Evolutionary conservation across 2,888 invertebrate species (phyloP).

Genomic region (Athripsodes cinereus): DNA sequence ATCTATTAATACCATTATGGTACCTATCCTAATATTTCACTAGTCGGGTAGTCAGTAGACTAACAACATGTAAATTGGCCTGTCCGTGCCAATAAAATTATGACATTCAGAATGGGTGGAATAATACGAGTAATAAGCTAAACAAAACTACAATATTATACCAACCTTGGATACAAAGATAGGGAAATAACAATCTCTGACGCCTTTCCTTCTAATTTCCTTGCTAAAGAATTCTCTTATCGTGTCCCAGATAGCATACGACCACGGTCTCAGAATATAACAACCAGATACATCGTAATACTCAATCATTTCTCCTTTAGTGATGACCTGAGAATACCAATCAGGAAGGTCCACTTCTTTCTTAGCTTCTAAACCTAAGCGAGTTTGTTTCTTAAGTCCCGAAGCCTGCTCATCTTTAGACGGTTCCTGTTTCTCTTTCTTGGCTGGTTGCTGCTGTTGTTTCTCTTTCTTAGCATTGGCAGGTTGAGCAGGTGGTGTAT

Average conservation of each 20-base stretch:
- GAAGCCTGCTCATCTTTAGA: constrained; percentile 42
- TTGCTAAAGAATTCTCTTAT: constrained; percentile 81
- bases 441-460: constrained; percentile 11
- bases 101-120: too few species aligned
- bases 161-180: constrained; percentile 84
- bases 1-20: too few species aligned
- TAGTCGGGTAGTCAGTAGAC: too few species aligned
- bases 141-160: neutral
- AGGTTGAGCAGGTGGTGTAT: constrained; percentile 12
- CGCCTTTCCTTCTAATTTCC: constrained; percentile 85
- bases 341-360: constrained; percentile 92
- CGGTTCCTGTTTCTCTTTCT: constrained; percentile 28
- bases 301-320: constrained; percentile 85
- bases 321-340: constrained; percentile 93
- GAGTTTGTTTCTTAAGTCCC: constrained; percentile 78
- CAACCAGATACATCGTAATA: constrained; percentile 99
- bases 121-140: too few species aligned
- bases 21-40: too few species aligned
- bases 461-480: constrained; percentile 17
- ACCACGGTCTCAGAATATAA: constrained; percentile 97
- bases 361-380: constrained; percentile 87
- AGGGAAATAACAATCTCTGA: constrained; percentile 97
- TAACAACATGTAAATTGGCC: too few species aligned
- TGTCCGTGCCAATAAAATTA: too few species aligned
- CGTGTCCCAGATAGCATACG: constrained; percentile 91